phyloP scores from a whole-genome alignment of 2,113 vertebrate species.

The Tragelaphus buxtoni region DNA sequence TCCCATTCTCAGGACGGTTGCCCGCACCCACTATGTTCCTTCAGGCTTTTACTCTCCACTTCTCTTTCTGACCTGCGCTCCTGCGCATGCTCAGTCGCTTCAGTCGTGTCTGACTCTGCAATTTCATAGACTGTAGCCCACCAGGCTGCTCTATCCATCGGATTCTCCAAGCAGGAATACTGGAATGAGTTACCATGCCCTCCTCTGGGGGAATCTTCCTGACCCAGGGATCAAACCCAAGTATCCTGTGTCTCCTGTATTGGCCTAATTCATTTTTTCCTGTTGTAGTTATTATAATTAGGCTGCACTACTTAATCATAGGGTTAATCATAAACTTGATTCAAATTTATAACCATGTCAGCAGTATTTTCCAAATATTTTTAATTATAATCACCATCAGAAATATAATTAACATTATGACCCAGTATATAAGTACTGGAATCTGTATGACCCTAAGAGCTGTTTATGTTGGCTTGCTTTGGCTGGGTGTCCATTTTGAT shows the following conservation, averaged over 20 bases:
- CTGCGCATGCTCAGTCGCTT: background rate
- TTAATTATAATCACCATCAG: background rate
- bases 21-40: rapidly evolving
- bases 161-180: background rate
- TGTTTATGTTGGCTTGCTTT: background rate
- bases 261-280: background rate
- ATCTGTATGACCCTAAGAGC: background rate
- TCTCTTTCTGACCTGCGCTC: background rate
- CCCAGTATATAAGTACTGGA: no score
- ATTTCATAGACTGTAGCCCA: background rate
- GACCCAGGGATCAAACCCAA: background rate
- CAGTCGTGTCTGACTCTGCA: background rate
- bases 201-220: background rate
- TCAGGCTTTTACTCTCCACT: rapidly evolving
- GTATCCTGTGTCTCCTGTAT: background rate
- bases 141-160: background rate
- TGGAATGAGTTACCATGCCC: background rate
- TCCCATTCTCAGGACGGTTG: no score
- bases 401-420: background rate
- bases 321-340: background rate
- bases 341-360: background rate
- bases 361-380: background rate
- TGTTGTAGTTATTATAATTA: background rate
- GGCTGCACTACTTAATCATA: background rate
- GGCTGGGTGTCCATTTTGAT: background rate